Evolutionary conservation across 1,140 invertebrate species (phyloP), one percentile per base, ranked within the genome.

Genomic region (Nylanderia fulva): DNA sequence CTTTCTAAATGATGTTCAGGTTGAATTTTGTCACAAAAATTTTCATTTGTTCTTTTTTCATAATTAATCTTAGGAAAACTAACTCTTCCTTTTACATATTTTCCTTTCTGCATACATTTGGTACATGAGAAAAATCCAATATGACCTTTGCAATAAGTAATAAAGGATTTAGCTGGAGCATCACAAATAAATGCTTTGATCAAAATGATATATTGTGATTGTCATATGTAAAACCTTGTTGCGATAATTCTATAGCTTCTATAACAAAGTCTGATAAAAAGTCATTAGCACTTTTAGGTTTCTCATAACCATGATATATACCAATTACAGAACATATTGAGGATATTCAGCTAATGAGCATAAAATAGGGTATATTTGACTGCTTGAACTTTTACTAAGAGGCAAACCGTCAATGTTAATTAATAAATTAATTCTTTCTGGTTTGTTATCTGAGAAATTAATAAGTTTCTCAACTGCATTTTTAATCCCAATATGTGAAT

Each of bases 121-220:
- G 21, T 42, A 6, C 39, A 6, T 39, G 21, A 66, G 24, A 39
- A 66, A 64, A 39, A 64, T 21, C 33, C 63, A 42, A 8, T 21
- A 2, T 64, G 63, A 8, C 33, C 27, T 64, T 64, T 64, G 8
- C n/a, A 42, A 64, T 4, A 64, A 39, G 36, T 42, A 39, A 64
- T 39, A 3, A 39, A 3, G 0, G 63, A 36, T n/a, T 64, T 64
- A 3, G 63, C 63, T 21, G 63, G 63, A 39, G 63, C 63, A 42
- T 64, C 63, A 11, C 63, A 64, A 42, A 64, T 42, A 42, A 64
- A 64, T 42, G 7, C 63, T 64, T 39, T 63, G 21, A 63, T 63
- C n/a, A n/a, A n/a, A n/a, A n/a, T n/a, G 29, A 6, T 64, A 64
- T 36, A 39, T 9, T 36, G 1, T 39, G 33, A 1, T 64, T 9